Conservation (phyloP, 2,113 vertebrate genomes). For the Gopherus flavomarginatus region DNA sequence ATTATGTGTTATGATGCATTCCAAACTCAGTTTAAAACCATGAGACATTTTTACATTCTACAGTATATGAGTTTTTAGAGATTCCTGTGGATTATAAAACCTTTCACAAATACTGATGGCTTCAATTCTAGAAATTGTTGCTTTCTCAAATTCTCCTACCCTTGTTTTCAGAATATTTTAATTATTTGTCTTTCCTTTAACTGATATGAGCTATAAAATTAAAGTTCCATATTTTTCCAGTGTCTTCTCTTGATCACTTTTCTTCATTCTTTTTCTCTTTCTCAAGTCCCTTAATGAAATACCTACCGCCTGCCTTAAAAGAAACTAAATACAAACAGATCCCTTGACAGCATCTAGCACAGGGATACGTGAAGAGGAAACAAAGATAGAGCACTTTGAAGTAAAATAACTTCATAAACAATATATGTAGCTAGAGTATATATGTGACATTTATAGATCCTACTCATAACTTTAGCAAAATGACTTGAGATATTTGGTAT, state of each 20-base stretch:
- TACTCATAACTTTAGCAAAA: not conserved
- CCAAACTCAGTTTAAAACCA: not conserved
- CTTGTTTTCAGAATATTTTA: not conserved
- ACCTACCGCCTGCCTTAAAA: slow-evolving; percentile 8
- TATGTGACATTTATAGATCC: not conserved
- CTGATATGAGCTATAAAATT: slow-evolving; percentile 40
- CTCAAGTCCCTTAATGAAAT: slow-evolving; percentile 61
- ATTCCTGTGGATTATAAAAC: not conserved
- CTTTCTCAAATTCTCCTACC: not conserved
- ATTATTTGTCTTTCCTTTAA: slow-evolving; percentile 12
- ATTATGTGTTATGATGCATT: not conserved
- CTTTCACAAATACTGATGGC: not conserved
- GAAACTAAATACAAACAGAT: slow-evolving; percentile 45
- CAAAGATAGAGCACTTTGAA: not conserved
- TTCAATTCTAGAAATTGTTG: not conserved
- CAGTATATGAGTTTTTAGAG: slow-evolving; percentile 1
- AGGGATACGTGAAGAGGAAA: slow-evolving; percentile 8
- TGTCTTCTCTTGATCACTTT: slow-evolving; percentile 30
- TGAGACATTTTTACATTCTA: not conserved
- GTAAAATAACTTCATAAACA: slow-evolving; percentile 17
- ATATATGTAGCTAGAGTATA: not conserved
- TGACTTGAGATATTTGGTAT: not conserved
- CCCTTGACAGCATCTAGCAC: slow-evolving; percentile 25
- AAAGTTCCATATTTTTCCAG: slow-evolving; percentile 10
- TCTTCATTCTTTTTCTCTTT: slow-evolving; percentile 32